Base-by-base conservation (phyloP, 2,888 invertebrate species). In the Caenorhabditis drosophilae region DNA sequence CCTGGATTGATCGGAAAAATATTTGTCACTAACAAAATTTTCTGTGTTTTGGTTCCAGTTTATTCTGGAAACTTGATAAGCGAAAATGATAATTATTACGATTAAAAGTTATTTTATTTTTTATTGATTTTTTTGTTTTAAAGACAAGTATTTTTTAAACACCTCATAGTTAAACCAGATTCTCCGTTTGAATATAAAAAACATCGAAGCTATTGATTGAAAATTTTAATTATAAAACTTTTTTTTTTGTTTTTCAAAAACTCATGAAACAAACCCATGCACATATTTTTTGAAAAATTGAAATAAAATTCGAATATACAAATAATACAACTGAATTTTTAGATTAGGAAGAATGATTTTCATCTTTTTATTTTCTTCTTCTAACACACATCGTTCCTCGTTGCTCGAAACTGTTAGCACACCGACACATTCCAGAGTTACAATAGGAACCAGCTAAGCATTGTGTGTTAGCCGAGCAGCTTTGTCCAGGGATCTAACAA, bases 301-400 rank as follows among this genome's bases (percentile, higher is more conserved):
- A 40, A 40, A 9, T 40, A 6, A 9, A 40, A 15, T 22, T 40
- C 41, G 22, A 40, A 9, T 11, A 40, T 15, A 9, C 41, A 20
- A 18, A 9, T 20, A 40, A n/a, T n/a, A n/a, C n/a, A n/a, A n/a
- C n/a, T n/a, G n/a, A n/a, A n/a, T n/a, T n/a, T n/a, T n/a, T n/a
- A n/a, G n/a, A n/a, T n/a, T n/a, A n/a, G n/a, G n/a, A n/a, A n/a
- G n/a, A n/a, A n/a, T n/a, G n/a, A n/a, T n/a, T n/a, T n/a, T n/a
- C n/a, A n/a, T n/a, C n/a, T n/a, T n/a, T n/a, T 42, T 60, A 59
- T 55, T 66, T 60, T 60, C 53, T 67, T 44, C 60, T 41, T 60
- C 59, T 60, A 18, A 71, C 58, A 35, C 71, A 71, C 49, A 56
- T 66, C n/a, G 64, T 61, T 52, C 71, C 71, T 44, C 61, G 71